Evolutionary conservation across 1,140 invertebrate species (phyloP).

Genomic region (Bombus ignitus): DNA sequence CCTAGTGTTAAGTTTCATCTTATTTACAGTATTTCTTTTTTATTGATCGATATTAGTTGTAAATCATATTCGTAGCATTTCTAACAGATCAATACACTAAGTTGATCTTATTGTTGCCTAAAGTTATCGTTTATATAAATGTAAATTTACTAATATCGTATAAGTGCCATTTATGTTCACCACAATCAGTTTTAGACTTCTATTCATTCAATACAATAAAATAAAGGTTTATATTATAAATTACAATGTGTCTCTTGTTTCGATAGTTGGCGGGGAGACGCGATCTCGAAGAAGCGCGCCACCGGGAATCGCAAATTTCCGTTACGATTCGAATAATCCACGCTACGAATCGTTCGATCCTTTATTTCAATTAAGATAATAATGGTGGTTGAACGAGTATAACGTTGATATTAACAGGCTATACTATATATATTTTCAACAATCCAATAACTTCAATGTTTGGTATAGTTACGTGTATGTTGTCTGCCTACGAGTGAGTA

Average conservation of each 20-base stretch:
- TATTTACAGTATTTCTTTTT: slow-evolving; percentile 78
- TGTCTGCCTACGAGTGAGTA: too few species aligned
- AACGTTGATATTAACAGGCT: too few species aligned
- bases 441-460: too few species aligned
- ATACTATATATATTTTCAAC: too few species aligned
- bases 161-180: slow-evolving; percentile 79
- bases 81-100: slow-evolving; percentile 73
- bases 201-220: slow-evolving; percentile 76
- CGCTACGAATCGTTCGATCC: too few species aligned
- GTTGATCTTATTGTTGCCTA: background rate
- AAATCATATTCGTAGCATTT: slow-evolving; percentile 82
- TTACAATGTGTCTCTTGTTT: slow-evolving; percentile 42
- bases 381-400: too few species aligned
- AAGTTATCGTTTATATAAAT: background rate
- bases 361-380: too few species aligned
- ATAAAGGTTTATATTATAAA: slow-evolving; percentile 70
- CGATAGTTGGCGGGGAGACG: too few species aligned
- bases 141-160: slow-evolving; percentile 75
- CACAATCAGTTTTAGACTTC: slow-evolving; percentile 73
- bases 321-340: too few species aligned
- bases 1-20: slow-evolving; percentile 75
- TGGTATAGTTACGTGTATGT: too few species aligned
- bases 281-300: too few species aligned
- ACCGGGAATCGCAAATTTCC: too few species aligned
- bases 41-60: slow-evolving; percentile 82